Percentiles rank a stretch among this genome's conserved stretches.
Evolutionary conservation across 1,140 invertebrate species (phyloP).

Genomic region (Trypoxylus dichotomus): DNA sequence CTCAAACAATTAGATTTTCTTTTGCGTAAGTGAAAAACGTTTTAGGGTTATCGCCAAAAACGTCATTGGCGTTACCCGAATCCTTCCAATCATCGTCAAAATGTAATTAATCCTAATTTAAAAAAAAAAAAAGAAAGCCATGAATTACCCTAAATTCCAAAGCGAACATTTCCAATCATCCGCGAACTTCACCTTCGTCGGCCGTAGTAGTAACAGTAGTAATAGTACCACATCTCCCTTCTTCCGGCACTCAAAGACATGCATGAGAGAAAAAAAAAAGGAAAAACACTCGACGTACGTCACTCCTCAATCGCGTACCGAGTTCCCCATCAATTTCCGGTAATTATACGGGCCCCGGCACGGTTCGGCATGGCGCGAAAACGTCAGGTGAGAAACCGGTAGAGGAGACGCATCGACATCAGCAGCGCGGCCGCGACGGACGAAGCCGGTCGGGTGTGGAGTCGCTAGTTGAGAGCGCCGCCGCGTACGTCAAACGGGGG

Average conservation of each 20-base stretch:
- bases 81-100: no score
- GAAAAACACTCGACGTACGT: not conserved
- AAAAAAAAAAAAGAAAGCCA: no score
- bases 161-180: no score
- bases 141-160: no score
- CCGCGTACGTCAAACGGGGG: conserved; percentile 19
- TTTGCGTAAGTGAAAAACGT: no score
- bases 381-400: not conserved
- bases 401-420: not conserved
- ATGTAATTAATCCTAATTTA: no score
- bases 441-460: conserved; percentile 36
- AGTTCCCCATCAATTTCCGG: not conserved
- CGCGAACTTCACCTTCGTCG: not conserved
- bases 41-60: no score
- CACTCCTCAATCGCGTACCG: not conserved
- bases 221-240: not conserved
- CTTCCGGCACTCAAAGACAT: not conserved
- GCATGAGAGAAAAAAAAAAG: not conserved
- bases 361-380: not conserved
- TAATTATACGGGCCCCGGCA: not conserved
- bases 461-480: conserved; percentile 30
- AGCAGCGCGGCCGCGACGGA: not conserved
- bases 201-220: not conserved
- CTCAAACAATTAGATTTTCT: no score
- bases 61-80: no score